Percentiles rank a stretch among this genome's conserved stretches.
Conservation (phyloP, 2,113 vertebrate species). For the Triplophysa siluroides region DNA sequence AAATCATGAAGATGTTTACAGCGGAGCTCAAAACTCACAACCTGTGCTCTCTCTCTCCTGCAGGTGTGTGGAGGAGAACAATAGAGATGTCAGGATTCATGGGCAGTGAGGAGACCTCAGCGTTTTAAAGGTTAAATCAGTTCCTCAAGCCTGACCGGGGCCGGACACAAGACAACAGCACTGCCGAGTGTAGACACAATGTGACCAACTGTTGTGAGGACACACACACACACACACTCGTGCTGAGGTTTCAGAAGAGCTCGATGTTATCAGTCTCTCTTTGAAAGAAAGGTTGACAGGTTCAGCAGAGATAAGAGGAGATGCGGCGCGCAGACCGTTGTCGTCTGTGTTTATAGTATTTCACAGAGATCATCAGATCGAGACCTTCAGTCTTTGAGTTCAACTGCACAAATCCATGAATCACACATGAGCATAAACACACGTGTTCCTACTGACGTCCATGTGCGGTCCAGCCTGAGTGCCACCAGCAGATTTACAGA, state of each 20-base stretch:
- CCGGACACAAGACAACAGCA: constrained; percentile 8
- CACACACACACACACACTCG: constrained; percentile 19
- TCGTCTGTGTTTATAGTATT: not conserved
- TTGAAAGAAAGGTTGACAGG: constrained; percentile 18
- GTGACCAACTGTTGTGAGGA: constrained; percentile 26
- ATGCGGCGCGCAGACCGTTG: not conserved
- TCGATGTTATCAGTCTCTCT: constrained; percentile 11
- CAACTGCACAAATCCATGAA: not conserved
- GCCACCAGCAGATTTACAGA: too few species aligned
- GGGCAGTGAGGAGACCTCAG: constrained; percentile 66
- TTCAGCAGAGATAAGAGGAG: constrained; percentile 18
- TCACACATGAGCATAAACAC: not conserved
- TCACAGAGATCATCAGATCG: not conserved
- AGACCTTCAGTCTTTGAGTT: not conserved
- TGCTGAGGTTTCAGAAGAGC: constrained; percentile 10
- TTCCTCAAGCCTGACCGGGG: constrained; percentile 75
- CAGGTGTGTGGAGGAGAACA: constrained; percentile 58
- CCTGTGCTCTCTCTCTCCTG: constrained; percentile 56
- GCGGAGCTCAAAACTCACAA: constrained; percentile 58
- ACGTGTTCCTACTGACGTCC: not conserved
- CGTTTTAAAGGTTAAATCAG: constrained; percentile 60
- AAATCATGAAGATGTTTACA: constrained; percentile 58
- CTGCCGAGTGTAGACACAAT: constrained; percentile 29
- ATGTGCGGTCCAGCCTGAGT: not conserved
- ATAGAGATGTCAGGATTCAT: constrained; percentile 56